A percentile compares a stretch with the other conserved stretches of the same genome.
These are phyloP conservation scores for Nymphalis c-album DNA, from an alignment of 2,888 invertebrate genomes.

Conservation along the genomic window DNA sequence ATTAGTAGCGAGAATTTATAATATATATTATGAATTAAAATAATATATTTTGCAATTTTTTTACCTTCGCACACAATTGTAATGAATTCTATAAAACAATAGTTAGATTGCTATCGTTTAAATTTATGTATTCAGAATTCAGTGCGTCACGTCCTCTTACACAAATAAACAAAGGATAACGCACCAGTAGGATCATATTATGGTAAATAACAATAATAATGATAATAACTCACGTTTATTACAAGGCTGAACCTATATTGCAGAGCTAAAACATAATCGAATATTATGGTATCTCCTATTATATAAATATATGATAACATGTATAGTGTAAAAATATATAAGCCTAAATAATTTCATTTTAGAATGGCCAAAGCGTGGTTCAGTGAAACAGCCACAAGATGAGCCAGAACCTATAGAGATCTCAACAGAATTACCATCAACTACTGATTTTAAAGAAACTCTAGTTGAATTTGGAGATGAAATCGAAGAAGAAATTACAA, in stretches of 20 bases:
- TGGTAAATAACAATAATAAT: constrained; percentile 35
- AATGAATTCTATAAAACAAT: constrained; percentile 19
- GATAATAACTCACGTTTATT: constrained; percentile 41
- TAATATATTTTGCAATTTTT: too few relatives aligned
- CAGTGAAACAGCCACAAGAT: constrained; percentile 62
- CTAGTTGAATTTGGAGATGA: constrained; percentile 34
- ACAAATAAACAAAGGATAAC: constrained; percentile 22
- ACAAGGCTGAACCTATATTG: not conserved
- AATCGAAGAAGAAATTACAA: constrained; percentile 38
- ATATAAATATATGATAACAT: not conserved
- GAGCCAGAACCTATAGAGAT: constrained; percentile 33
- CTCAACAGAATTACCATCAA: constrained; percentile 34
- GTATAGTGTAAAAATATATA: not conserved
- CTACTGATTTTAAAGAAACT: constrained; percentile 41
- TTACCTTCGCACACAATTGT: not conserved
- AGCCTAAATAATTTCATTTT: constrained; percentile 39
- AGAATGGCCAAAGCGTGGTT: constrained; percentile 67
- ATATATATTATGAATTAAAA: not conserved
- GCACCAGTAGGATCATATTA: constrained; percentile 23
- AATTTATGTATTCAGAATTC: constrained; percentile 13
- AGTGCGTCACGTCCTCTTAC: constrained; percentile 10
- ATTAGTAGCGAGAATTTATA: not conserved
- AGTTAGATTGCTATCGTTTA: constrained; percentile 27
- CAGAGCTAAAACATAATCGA: not conserved
- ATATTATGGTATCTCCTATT: not conserved